Evolutionary conservation across 2,888 invertebrate genomes (phyloP), one percentile per base, ranked within the genome.

Genomic region (Thelaira solivaga): DNA sequence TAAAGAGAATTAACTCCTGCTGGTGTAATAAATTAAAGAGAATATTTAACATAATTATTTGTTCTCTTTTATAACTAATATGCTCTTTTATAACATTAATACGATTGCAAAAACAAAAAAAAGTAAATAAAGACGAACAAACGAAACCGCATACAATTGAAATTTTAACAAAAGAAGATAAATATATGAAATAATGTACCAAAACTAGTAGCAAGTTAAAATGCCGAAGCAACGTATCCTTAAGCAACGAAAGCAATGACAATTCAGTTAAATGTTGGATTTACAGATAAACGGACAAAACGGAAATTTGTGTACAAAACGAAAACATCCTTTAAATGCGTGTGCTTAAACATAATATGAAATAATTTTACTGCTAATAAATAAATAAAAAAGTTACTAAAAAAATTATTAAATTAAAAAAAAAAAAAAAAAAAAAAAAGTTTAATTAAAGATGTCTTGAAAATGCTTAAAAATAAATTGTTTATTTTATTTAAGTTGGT

Each of bases 181-280:
- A 65, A 76, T 55, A 62, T 18, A 55, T n/a, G 43, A 31, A 45
- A 39, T 55, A 57, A 31, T 16, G 13, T 4, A 20, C 22, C 31
- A 39, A 64, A 5, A 22, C 10, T 31, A 47, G 49, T 31, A 47
- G 59, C 59, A 61, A 65, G 76, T 69, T 64, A 76, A 69, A 76
- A 16, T 80, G 67, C 65, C 81, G 83, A 79, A 83, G n/a, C 55
- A 39, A 84, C 83, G 82, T 84, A 83, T 84, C 83, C 83, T 82
- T 81, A 83, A 82, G 79, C 82, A 81, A 82, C 83, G 84, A 81
- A 83, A 82, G 81, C 84, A 83, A 82, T 83, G 84, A 84, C 84
- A 84, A 83, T 83, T 87, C 86, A 87, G 88, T 88, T 85, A 85
- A 83, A 83, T 84, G 84, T 85, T 85, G 86, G 83, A 85, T 85